Percentiles rank a stretch among this genome's conserved stretches.
Conservation (phyloP, 2,797 vertebrate species). For the Merluccius polli region DNA sequence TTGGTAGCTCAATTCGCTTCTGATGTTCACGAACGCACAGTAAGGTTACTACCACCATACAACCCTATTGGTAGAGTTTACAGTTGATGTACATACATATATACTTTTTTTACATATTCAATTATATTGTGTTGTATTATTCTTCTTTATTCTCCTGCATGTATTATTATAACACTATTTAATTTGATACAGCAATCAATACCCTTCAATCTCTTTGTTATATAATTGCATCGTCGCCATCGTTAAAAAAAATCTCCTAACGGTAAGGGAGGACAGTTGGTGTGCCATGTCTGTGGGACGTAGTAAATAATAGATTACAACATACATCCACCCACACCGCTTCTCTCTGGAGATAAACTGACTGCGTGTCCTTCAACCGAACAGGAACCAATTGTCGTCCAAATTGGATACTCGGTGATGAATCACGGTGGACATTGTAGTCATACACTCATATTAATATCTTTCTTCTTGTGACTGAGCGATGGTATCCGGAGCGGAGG, state of each 20-base stretch:
- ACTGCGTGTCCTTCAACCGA: not conserved
- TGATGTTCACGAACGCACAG: no score
- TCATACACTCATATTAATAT: not conserved
- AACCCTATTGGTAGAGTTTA: not conserved
- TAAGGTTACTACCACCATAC: not conserved
- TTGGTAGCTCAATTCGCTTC: no score
- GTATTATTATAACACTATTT: not conserved
- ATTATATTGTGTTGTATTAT: no score
- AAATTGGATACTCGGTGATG: not conserved
- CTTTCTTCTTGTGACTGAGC: not conserved
- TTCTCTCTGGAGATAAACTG: conserved; percentile 1
- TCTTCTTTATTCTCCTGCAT: not conserved
- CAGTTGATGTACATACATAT: not conserved
- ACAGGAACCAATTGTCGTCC: not conserved
- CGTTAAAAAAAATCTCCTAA: not conserved
- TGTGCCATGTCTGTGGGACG: not conserved
- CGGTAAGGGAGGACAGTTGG: not conserved
- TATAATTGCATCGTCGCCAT: not conserved
- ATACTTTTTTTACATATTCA: no score
- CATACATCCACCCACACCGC: not conserved
- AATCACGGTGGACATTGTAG: not conserved
- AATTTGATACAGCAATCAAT: not conserved
- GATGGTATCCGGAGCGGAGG: not conserved
- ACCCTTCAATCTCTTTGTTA: not conserved
- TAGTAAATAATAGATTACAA: not conserved